Conservation (phyloP, 2,113 vertebrate genomes). For the Silurus glanis region DNA sequence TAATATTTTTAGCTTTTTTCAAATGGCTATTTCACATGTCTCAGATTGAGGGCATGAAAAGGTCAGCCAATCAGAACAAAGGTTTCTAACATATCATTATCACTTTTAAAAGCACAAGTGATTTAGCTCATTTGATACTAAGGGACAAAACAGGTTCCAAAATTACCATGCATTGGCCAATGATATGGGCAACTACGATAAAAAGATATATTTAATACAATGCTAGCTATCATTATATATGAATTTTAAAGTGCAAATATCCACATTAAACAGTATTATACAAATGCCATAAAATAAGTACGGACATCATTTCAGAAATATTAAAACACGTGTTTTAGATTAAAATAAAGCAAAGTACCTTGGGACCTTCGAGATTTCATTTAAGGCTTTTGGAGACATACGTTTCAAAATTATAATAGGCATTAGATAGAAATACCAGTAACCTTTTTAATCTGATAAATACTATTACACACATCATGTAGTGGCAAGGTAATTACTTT, state of each 20-base stretch:
- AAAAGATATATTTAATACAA: conserved; percentile 14
- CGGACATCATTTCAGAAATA: background rate
- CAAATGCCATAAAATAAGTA: background rate
- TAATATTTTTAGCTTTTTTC: background rate
- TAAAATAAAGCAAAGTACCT: conserved; percentile 30
- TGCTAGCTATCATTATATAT: conserved; percentile 31
- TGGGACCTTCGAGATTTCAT: background rate
- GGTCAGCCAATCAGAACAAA: background rate
- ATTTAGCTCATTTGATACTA: background rate
- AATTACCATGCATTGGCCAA: background rate
- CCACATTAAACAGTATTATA: conserved; percentile 6
- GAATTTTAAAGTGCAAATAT: conserved; percentile 49
- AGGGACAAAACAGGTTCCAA: background rate
- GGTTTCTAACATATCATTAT: background rate
- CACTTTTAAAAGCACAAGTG: background rate
- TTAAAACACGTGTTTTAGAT: conserved; percentile 3
- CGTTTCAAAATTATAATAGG: background rate
- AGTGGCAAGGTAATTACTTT: conserved; percentile 20
- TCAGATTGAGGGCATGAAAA: background rate
- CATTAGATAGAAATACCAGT: conserved; percentile 3
- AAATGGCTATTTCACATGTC: background rate
- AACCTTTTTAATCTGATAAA: conserved; percentile 46
- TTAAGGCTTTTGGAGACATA: conserved; percentile 4
- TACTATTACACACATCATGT: conserved; percentile 35
- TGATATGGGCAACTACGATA: background rate